Percentiles rank a stretch among this genome's conserved stretches.
Evolutionary conservation across 2,888 invertebrate species (phyloP).

Genomic region (Tenthredo mesomela): DNA sequence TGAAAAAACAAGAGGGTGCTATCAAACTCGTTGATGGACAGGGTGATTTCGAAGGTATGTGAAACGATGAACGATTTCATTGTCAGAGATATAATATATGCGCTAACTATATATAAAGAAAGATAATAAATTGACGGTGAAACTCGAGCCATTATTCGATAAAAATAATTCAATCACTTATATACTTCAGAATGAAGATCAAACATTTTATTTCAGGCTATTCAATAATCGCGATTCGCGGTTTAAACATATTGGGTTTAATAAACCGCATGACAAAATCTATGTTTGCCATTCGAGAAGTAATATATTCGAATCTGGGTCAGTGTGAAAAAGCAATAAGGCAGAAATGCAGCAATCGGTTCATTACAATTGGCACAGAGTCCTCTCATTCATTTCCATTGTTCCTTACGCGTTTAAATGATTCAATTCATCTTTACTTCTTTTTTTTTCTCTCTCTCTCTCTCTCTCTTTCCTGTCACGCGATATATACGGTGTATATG

Average conservation of each 20-base stretch:
- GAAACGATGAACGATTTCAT: conserved; percentile 22
- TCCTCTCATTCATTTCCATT: conserved; percentile 10
- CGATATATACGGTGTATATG: not conserved
- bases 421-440: not conserved
- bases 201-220: not conserved
- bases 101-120: not conserved
- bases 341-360: not conserved
- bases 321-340: not conserved
- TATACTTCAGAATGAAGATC: not conserved
- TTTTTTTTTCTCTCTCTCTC: not conserved
- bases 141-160: not conserved
- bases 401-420: not conserved
- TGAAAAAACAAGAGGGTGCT: conserved; percentile 87
- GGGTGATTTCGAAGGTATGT: conserved; percentile 86
- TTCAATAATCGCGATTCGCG: not conserved
- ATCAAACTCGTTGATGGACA: conserved; percentile 86
- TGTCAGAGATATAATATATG: conserved; percentile 1
- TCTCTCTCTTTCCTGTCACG: not conserved
- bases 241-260: not conserved
- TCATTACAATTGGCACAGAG: conserved; percentile 7
- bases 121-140: not conserved
- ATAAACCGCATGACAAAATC: not conserved
- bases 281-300: not conserved
- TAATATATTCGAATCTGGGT: not conserved
- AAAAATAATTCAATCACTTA: not conserved